Evolutionary conservation across 2,888 invertebrate genomes (phyloP), one percentile per base, ranked within the genome.

Genomic region (Boloria selene): DNA sequence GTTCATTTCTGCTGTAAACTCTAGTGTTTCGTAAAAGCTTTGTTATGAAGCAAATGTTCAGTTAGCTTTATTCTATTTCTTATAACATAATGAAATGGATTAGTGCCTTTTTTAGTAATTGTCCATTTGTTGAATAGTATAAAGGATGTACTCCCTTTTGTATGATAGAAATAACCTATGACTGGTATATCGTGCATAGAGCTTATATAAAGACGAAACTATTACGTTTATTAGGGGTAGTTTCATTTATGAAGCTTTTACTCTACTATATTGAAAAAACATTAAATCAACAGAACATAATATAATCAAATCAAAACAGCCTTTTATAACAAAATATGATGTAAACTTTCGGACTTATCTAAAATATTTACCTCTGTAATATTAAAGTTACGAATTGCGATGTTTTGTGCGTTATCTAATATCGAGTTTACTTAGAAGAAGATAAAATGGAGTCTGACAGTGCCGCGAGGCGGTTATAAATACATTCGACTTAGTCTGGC

Each of bases 371-470:
- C 14, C 42, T 38, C 51, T 49, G 0, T 13, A 44, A 22, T 51
- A 61, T 42, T 61, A 51, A 50, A 51, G 44, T 31, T 22, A 22
- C 22, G 22, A 22, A 22, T 22, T 52, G 18, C 16, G n/a, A 56
- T 45, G 31, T 38, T 38, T 38, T 18, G 49, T 52, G 47, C 53
- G 49, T 68, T 51, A 58, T 66, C 64, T 64, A 61, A 60, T 64
- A 66, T 61, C 47, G 14, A 44, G 53, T 49, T 61, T 54, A 42
- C 66, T 61, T 64, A 61, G 64, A 45, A 67, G 54, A 50, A 61
- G 61, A 51, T 64, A 64, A 59, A 69, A 69, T 44, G 59, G 54
- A 42, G 45, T 56, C 56, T 58, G 62, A 55, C 50, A 64, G 53
- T 61, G 52, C 61, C 49, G 47, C 38, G 44, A 17, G 50, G 31